Conservation (phyloP, 1,140 invertebrate species). For the Brachionus plicatilis region DNA sequence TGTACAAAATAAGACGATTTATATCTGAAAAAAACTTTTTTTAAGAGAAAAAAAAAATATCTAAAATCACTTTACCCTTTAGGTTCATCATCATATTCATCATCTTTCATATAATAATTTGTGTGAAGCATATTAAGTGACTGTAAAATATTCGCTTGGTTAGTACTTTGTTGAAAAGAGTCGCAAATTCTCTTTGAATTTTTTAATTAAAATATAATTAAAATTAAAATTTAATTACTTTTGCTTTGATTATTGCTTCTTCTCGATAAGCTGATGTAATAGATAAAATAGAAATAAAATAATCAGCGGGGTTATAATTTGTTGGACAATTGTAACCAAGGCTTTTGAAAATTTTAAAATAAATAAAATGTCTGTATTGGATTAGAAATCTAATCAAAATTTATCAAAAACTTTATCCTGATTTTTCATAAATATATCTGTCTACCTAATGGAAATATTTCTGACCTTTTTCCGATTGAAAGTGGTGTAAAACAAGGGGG, state of each 20-base stretch:
- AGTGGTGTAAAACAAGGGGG: too few relatives aligned
- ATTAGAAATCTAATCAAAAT: too few relatives aligned
- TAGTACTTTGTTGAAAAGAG: slow-evolving; percentile 29
- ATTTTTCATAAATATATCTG: too few relatives aligned
- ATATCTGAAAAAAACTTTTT: neutral
- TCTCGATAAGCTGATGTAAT: slow-evolving; percentile 74
- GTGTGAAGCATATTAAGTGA: neutral
- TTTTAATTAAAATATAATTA: neutral
- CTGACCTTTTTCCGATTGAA: too few relatives aligned
- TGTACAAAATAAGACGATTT: slow-evolving; percentile 14
- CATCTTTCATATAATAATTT: neutral
- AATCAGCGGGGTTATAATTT: slow-evolving; percentile 40
- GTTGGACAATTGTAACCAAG: slow-evolving; percentile 51
- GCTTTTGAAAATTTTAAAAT: slow-evolving; percentile 43
- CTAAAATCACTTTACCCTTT: neutral
- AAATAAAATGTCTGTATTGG: too few relatives aligned
- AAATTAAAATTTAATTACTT: slow-evolving; percentile 42
- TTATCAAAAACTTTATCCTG: too few relatives aligned
- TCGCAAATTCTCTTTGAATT: slow-evolving; percentile 42
- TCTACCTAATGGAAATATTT: too few relatives aligned
- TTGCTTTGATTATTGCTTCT: slow-evolving; percentile 52
- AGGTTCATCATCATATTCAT: neutral
- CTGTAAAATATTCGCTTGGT: slow-evolving; percentile 34
- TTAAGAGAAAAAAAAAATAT: neutral
- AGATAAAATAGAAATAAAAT: slow-evolving; percentile 48